Evolutionary conservation across 2,888 invertebrate genomes (phyloP).

Genomic region (Charanyca ferruginea): DNA sequence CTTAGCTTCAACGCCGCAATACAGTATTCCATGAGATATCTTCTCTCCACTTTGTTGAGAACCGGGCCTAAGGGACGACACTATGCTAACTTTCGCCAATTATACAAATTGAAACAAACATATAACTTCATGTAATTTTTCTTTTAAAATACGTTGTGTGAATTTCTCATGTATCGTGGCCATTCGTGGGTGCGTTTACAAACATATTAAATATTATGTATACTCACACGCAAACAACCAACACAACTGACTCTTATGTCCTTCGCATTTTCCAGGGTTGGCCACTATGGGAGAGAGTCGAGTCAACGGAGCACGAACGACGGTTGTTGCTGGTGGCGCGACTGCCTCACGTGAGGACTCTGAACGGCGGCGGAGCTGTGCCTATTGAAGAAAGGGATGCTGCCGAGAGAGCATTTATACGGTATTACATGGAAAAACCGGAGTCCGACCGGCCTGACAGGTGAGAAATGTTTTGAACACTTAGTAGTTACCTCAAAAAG

Average conservation of each 20-base stretch:
- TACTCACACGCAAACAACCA: too few species aligned
- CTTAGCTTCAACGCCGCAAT: too few species aligned
- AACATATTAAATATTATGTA: too few species aligned
- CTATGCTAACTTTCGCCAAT: too few species aligned
- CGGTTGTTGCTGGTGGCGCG: conserved; percentile 96
- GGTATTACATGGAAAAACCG: conserved; percentile 97
- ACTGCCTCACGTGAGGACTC: conserved; percentile 95
- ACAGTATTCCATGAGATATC: too few species aligned
- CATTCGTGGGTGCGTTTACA: too few species aligned
- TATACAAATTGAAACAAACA: too few species aligned
- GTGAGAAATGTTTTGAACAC: conserved; percentile 70
- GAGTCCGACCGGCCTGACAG: conserved; percentile 95
- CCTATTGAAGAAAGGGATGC: conserved; percentile 96
- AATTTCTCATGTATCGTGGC: too few species aligned
- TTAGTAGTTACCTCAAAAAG: neutral
- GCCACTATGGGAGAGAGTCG: conserved; percentile 94
- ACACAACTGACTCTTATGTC: neutral
- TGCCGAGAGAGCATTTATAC: conserved; percentile 97
- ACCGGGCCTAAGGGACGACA: too few species aligned
- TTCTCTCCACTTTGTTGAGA: too few species aligned
- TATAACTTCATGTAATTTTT: too few species aligned
- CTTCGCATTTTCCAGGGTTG: conserved; percentile 89
- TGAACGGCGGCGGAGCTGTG: conserved; percentile 97
- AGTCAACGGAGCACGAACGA: conserved; percentile 97
- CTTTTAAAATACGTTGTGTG: too few species aligned